These are phyloP conservation scores for Microctonus hyperodae DNA, from an alignment of 2,888 invertebrate genomes.

Conservation along the genomic window DNA sequence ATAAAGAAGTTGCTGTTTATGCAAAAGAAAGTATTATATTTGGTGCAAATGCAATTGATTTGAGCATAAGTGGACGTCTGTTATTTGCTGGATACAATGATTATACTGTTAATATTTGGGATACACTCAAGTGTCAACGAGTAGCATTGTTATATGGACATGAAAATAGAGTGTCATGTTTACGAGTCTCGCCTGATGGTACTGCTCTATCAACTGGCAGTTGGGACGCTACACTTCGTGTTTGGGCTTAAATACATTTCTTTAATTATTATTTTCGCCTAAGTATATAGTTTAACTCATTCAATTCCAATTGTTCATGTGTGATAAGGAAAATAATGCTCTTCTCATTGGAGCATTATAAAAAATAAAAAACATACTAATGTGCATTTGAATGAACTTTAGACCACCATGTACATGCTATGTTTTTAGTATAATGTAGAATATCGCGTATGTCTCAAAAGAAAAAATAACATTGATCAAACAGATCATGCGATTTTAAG, in stretches of 20 bases:
- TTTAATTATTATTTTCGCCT: not conserved
- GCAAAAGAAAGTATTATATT: constrained; percentile 97
- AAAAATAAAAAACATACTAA: constrained; percentile 7
- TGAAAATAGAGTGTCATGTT: constrained; percentile 92
- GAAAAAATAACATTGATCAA: not conserved
- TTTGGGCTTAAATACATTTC: constrained; percentile 62
- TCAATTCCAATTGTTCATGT: not conserved
- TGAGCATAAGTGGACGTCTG: constrained; percentile 93
- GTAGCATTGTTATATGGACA: constrained; percentile 93
- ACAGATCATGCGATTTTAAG: not conserved
- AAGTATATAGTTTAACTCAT: constrained; percentile 1
- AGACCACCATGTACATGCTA: constrained; percentile 3
- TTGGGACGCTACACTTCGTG: constrained; percentile 93
- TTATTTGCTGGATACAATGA: constrained; percentile 99
- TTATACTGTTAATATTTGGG: constrained; percentile 99
- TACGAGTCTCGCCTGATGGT: constrained; percentile 96
- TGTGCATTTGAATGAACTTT: constrained; percentile 20
- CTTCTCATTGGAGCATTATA: too few relatives aligned
- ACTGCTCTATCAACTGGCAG: constrained; percentile 97
- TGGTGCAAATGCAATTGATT: constrained; percentile 97
- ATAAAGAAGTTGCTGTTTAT: constrained; percentile 96
- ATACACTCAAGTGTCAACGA: constrained; percentile 91
- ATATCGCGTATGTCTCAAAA: constrained; percentile 3
- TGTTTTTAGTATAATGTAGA: not conserved
- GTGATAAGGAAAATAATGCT: constrained; percentile 2